Conservation (phyloP, 2,888 invertebrate genomes). For the Pseudococcus viburni region DNA sequence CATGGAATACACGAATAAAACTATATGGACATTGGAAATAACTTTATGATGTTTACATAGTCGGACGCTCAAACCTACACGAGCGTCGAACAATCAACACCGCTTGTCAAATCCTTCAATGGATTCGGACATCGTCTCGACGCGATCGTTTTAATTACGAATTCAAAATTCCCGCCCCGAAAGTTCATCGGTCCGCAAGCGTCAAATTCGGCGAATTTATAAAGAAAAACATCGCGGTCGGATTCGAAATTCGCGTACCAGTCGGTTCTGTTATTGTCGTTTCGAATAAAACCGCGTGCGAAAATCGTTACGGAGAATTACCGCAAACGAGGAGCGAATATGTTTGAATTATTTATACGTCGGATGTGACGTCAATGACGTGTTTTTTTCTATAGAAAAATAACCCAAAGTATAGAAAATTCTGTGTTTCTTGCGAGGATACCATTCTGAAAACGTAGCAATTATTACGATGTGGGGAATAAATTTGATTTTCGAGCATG, state of each 20-base stretch:
- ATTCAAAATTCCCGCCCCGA: not conserved
- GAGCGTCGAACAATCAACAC: constrained; percentile 7
- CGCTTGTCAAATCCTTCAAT: not conserved
- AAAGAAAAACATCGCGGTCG: not conserved
- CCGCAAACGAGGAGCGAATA: not conserved
- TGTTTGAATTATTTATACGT: not conserved
- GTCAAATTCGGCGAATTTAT: not conserved
- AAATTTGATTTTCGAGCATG: not conserved
- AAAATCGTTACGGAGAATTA: not conserved
- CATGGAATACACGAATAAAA: not conserved
- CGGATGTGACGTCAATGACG: constrained; percentile 12
- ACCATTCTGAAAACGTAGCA: not conserved
- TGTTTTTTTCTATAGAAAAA: not conserved
- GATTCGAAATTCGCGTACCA: not conserved
- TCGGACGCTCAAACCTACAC: not conserved
- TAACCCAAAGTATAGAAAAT: not conserved
- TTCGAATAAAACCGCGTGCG: not conserved
- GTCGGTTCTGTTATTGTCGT: not conserved
- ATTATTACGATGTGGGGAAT: not conserved
- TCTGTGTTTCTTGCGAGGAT: not conserved
- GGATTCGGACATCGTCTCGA: not conserved
- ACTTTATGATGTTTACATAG: constrained; percentile 1
- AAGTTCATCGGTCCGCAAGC: not conserved
- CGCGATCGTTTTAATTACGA: not conserved
- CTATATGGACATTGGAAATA: not conserved